Base-by-base conservation (phyloP, 2,888 invertebrate genomes). In the Pristionchus arcanus region DNA sequence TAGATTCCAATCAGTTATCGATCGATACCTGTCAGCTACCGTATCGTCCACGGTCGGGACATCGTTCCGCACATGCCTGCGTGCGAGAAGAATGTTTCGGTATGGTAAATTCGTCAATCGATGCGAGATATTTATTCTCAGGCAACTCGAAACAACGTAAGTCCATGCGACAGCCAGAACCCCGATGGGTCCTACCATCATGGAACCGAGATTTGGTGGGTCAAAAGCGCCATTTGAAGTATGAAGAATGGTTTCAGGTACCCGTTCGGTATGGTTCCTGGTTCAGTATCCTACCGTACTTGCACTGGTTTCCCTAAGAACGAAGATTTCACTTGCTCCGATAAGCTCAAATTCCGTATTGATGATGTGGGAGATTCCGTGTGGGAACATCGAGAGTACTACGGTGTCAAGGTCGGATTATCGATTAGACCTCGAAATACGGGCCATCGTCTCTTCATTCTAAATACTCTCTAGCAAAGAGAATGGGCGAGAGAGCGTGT, bases 41-140 rank as follows among this genome's bases (percentile, higher is more conserved):
- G 94, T 25, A 92, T 94, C 3, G 93, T 94, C 13, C 92, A 94
- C 91, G 92, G 93, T 42, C 74, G 92, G n/a, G 94, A 94, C 89
- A 93, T 94, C 77, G 94, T 94, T 16, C 94, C 94, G 2, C 95
- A 95, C 90, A 81, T 94, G 85, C 94, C 94, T 31, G 92, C 93
- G 15, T 94, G 94, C 84, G 91, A 90, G 53, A 94, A 93, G 91
- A 90, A 91, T 81, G 90, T 15, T 15, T 28, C 77, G 25, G 77
- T 77, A 77, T 13, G 34, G 19, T 21, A 42, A 25, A 9, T n/a
- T 77, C 25, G n/a, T 42, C 37, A 11, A 77, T 77, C 49, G 42
- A n/a, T 77, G 19, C 4, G 7, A 49, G 42, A n/a, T 42, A 2
- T 42, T 9, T 77, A 16, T 31, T 19, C 0, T 74, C 74, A 87